These are phyloP conservation scores for Drosophila meridiana DNA, from an alignment of 2,888 invertebrate genomes.

Conservation along the genomic window DNA sequence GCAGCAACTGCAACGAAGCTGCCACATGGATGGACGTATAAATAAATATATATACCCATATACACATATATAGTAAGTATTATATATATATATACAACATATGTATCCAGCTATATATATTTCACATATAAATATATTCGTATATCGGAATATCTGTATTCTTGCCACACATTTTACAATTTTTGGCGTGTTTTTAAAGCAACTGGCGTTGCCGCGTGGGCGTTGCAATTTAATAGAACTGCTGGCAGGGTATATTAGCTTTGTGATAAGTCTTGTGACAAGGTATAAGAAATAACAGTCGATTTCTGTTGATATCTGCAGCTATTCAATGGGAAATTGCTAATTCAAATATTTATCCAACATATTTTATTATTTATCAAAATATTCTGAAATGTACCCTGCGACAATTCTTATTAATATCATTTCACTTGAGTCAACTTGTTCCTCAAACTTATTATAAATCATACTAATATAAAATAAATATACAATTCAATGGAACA, in stretches of 20 bases:
- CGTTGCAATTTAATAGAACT: slow-evolving; percentile 39
- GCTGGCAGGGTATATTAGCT: background rate
- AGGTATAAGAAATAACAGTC: background rate
- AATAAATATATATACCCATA: background rate
- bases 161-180: slow-evolving; percentile 25
- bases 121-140: slow-evolving; percentile 1
- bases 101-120: slow-evolving; percentile 6
- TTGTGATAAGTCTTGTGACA: background rate
- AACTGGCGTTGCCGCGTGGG: slow-evolving; percentile 39
- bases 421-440: too few relatives aligned
- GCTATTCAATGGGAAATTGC: background rate
- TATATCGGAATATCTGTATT: slow-evolving; percentile 14
- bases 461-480: background rate
- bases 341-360: too few relatives aligned
- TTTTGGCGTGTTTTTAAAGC: slow-evolving; percentile 34
- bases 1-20: slow-evolving; percentile 54
- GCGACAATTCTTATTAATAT: too few relatives aligned
- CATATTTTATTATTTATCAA: too few relatives aligned
- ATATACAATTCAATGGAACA: background rate
- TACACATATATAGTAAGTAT: slow-evolving; percentile 1
- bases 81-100: background rate
- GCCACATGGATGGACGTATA: slow-evolving; percentile 20
- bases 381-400: too few relatives aligned
- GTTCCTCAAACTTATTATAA: background rate
- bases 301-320: background rate